Evolutionary conservation across 2,113 vertebrate genomes (phyloP), one percentile per base, ranked within the genome.

Genomic region (Microcebus jonahi): DNA sequence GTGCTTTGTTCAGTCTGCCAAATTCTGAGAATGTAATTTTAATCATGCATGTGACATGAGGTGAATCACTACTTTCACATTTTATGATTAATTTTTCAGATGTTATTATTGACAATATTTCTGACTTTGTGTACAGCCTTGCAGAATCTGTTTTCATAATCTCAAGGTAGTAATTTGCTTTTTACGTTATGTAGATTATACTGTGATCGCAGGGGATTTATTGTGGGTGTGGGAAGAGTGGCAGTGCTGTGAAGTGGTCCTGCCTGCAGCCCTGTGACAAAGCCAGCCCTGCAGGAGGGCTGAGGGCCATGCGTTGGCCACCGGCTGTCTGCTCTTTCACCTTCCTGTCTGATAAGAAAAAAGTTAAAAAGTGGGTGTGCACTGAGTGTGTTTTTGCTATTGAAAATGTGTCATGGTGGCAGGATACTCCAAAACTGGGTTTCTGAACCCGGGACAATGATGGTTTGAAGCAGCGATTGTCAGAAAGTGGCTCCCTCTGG

Each of bases 241-340:
- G 53, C 53, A 55, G 53, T 5, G 9, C 75, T 3, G 50, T n/a
- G 48, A 13, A 11, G 67, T 80, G 23, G 29, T 4, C 63, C 39
- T 31, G 6, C 45, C 63, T 18, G 0, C 1, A n/a, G 3, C 67
- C 31, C 39, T 31, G 50, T 0, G 5, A 5, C 0, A 12, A 12
- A 67, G 36, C 5, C 15, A 36, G 67, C 23, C 67, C 29, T 39
- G 36, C 0, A 0, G 4, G 21, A 50, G 90, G 73, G 21, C 61
- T 1, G 1, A 15, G 2, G 25, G 61, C 80, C 6, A 1, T 2
- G 39, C 0, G 1, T 25, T 3, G 25, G 57, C 55, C 18, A 25
- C 36, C 0, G 1, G 17, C 13, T 4, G 15, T n/a, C n/a, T 4
- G 48, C 11, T 4, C 29, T 27, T n/a, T 36, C 8, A 6, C 42